Base-by-base conservation (phyloP, 2,888 invertebrate genomes). In the Barypeithes pellucidus region DNA sequence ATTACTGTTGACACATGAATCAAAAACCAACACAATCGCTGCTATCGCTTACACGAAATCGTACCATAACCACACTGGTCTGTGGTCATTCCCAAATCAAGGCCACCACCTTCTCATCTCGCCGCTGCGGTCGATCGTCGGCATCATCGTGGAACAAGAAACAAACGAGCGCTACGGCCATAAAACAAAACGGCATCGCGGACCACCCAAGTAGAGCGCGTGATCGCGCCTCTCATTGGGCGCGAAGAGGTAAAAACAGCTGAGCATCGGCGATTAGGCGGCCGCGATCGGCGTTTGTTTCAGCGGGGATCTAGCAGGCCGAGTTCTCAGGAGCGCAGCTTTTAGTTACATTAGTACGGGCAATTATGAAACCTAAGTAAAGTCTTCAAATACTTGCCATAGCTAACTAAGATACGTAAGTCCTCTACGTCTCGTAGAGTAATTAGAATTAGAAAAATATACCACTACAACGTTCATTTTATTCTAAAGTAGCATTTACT, bases 191-290 rank as follows among this genome's bases (percentile, higher is more conserved):
- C 84, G 82, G 73, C 80, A 66, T 66, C 65, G 66, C 72, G 79
- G 85, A 84, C 85, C 85, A 85, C 85, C 85, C 85, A 86, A 85
- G 85, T 85, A 81, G 85, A 83, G 67, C 70, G 69, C 69, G 69
- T 61, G 68, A 68, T 68, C 68, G 68, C 68, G 63, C 63, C 70
- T 65, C 60, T 65, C 71, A 71, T 71, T 71, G 71, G 71, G 71
- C 71, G 73, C 67, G 73, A 68, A 68, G 57, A 67, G 62, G 61
- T 73, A 73, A 73, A 73, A 73, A 67, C 62, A 68, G 67, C 62
- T 66, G 60, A 66, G 67, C 57, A 60, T 61, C 72, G 67, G 18
- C 60, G 72, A 36, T 66, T 67, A 67, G 67, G 60, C 67, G 62
- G 62, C 54, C 72, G 67, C 72, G 72, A 61, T 67, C 72, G 67